phyloP scores from a whole-genome alignment of 1,140 invertebrate species.

The Anastatus disparis region DNA sequence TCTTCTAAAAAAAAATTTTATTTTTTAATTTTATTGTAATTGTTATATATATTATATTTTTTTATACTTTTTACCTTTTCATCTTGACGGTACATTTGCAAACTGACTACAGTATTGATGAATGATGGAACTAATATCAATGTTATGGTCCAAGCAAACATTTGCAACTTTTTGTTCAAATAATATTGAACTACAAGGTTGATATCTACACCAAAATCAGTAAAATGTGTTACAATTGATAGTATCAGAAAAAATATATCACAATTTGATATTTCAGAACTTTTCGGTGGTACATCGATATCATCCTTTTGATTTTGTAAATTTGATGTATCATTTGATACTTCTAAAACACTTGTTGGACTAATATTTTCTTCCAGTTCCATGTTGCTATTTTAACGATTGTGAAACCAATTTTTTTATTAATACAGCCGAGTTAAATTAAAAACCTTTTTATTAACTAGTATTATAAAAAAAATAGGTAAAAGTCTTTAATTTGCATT shows the following conservation, averaged over 20 bases:
- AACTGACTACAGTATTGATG: constrained; percentile 66
- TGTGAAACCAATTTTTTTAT: too few relatives aligned
- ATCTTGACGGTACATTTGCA: constrained; percentile 67
- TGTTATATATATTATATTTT: neutral
- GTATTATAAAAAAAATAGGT: too few relatives aligned
- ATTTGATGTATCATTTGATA: neutral
- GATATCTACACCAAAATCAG: constrained; percentile 68
- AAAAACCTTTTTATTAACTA: too few relatives aligned
- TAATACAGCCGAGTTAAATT: too few relatives aligned
- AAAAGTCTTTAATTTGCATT: too few relatives aligned
- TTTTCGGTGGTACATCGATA: constrained; percentile 56
- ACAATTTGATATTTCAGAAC: constrained; percentile 58
- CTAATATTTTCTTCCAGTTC: constrained; percentile 23
- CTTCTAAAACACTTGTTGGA: constrained; percentile 9
- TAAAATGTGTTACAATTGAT: constrained; percentile 65
- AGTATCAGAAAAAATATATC: constrained; percentile 63
- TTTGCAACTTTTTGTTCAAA: constrained; percentile 52
- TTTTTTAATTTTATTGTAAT: neutral
- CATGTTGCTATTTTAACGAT: too few relatives aligned
- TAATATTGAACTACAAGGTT: constrained; percentile 66
- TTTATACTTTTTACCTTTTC: constrained; percentile 51
- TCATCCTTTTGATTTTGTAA: constrained; percentile 42
- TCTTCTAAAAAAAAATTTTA: neutral
- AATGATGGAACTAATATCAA: constrained; percentile 69
- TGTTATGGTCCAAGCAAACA: constrained; percentile 64